Evolutionary conservation across 37 sponge, comb jelly and placozoan genomes (phyloP).

Genomic region (Haliclona indistincta): DNA sequence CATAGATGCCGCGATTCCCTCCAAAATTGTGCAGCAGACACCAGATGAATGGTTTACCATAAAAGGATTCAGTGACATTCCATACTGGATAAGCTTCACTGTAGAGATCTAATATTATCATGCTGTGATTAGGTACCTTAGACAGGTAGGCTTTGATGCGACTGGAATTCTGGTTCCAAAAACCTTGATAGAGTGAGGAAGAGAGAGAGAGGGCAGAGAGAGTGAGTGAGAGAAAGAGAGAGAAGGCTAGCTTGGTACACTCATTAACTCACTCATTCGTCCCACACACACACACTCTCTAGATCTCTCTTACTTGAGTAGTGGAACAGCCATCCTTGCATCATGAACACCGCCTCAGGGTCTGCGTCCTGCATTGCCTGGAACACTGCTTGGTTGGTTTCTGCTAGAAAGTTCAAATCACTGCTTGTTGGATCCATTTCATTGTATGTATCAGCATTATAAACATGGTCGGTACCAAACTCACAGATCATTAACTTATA

Average conservation of each 20-base stretch:
- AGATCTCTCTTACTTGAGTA: neutral
- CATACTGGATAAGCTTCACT: constrained; percentile 47
- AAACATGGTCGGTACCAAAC: constrained; percentile 63
- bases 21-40: constrained; percentile 76
- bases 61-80: constrained; percentile 39
- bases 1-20: constrained; percentile 60
- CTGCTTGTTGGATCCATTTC: constrained; percentile 59
- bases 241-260: no score
- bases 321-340: constrained; percentile 82
- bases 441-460: constrained; percentile 65
- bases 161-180: constrained; percentile 41
- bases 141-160: constrained; percentile 59
- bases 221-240: neutral
- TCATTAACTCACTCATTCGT: no score
- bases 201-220: neutral
- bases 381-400: constrained; percentile 44
- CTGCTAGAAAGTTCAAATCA: constrained; percentile 36
- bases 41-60: constrained; percentile 72
- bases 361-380: constrained; percentile 46
- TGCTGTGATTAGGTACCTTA: constrained; percentile 46
- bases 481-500: constrained; percentile 33
- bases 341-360: constrained; percentile 48
- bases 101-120: constrained; percentile 66
- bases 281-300: no score
- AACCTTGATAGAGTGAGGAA: neutral